Conservation (phyloP, 2,113 vertebrate species). For the Chaetops frenatus region DNA sequence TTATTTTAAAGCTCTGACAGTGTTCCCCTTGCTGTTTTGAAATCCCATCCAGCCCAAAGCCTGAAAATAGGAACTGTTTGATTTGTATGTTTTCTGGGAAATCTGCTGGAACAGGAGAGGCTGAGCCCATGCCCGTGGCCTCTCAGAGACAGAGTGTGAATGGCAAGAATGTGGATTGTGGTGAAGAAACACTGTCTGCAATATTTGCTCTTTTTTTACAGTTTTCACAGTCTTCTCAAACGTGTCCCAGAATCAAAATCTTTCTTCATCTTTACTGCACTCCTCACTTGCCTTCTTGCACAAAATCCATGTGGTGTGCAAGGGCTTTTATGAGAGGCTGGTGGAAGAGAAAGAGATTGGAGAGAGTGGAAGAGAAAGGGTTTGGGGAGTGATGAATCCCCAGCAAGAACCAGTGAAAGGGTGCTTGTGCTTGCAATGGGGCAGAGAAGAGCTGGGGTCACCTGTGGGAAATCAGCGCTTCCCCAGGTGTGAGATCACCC, state of each 20-base stretch:
- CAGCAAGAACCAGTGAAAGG: neutral
- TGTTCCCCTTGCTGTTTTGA: neutral
- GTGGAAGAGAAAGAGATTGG: neutral
- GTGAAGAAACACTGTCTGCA: neutral
- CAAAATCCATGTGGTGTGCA: neutral
- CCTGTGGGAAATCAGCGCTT: neutral
- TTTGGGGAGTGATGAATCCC: neutral
- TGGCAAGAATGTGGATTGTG: neutral
- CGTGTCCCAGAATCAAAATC: neutral
- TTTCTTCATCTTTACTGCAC: neutral
- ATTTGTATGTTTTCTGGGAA: neutral
- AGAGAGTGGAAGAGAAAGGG: neutral
- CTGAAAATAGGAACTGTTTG: neutral
- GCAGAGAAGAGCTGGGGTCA: neutral
- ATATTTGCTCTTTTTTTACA: neutral
- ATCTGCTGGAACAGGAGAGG: neutral
- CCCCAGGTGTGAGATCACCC: neutral
- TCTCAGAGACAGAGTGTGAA: neutral
- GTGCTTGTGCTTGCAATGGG: accelerated
- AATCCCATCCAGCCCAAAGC: neutral
- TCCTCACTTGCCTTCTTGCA: neutral
- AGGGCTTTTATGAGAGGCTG: neutral
- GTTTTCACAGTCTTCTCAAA: neutral
- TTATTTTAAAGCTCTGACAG: neutral
- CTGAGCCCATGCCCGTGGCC: neutral